Conservation (phyloP, 2,113 vertebrate genomes). For the Siniperca knerii region DNA sequence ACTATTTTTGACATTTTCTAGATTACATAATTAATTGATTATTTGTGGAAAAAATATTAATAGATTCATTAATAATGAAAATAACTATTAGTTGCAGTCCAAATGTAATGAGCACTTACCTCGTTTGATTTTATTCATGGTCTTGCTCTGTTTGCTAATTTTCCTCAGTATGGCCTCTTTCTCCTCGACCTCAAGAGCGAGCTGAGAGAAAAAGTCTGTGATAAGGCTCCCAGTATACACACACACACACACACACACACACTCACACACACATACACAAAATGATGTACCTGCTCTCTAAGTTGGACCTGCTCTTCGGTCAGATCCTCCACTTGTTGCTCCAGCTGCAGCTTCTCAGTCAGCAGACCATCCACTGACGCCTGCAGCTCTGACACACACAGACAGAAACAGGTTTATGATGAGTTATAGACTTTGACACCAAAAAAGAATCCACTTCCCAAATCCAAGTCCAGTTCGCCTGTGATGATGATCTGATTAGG, state of each 20-base stretch:
- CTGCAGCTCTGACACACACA: slow-evolving; percentile 81
- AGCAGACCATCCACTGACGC: slow-evolving; percentile 80
- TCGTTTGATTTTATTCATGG: slow-evolving; percentile 83
- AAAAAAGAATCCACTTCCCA: not conserved
- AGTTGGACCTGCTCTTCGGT: slow-evolving; percentile 75
- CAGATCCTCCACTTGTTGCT: slow-evolving; percentile 79
- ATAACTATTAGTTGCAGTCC: not conserved
- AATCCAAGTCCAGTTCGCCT: not conserved
- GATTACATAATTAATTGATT: not conserved
- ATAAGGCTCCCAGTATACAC: not conserved
- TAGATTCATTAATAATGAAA: not conserved
- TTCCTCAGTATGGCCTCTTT: slow-evolving; percentile 74
- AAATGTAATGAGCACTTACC: slow-evolving; percentile 65
- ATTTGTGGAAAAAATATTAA: too few relatives aligned
- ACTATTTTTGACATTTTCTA: not conserved
- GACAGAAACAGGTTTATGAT: not conserved
- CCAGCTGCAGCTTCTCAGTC: slow-evolving; percentile 81
- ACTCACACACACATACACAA: not conserved
- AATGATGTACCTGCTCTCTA: slow-evolving; percentile 79
- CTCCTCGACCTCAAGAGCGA: slow-evolving; percentile 75
- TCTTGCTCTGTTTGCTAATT: slow-evolving; percentile 77
- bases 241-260: not conserved
- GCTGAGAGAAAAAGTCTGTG: slow-evolving; percentile 65
- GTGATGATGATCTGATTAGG: not conserved
- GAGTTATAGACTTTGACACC: not conserved